Evolutionary conservation across 2,797 vertebrate genomes (phyloP).

Genomic region (Cichlasoma orientale): DNA sequence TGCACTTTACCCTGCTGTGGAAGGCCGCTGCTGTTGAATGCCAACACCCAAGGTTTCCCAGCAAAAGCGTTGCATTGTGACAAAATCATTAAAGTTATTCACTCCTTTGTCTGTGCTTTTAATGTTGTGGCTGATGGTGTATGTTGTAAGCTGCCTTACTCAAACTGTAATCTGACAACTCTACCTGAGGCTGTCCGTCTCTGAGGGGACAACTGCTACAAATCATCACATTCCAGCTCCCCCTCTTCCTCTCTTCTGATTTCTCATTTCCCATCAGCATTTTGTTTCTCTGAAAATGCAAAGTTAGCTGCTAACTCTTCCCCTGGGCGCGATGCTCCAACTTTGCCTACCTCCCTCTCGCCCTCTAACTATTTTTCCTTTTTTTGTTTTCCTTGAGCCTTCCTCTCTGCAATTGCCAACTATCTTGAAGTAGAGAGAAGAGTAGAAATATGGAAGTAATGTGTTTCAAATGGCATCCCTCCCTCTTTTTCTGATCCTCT

Average conservation of each 20-base stretch:
- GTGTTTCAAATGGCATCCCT: slow-evolving; percentile 52
- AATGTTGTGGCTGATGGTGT: neutral
- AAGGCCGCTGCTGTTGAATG: neutral
- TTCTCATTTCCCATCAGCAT: slow-evolving; percentile 57
- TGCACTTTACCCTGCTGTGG: neutral
- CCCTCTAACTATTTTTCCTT: slow-evolving; percentile 12
- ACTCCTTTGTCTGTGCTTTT: neutral
- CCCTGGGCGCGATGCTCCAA: slow-evolving; percentile 19
- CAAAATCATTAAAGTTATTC: neutral
- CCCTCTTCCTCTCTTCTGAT: slow-evolving; percentile 14
- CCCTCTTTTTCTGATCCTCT: slow-evolving; percentile 31
- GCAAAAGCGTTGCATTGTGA: neutral
- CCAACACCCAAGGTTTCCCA: neutral
- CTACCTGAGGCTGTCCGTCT: slow-evolving; percentile 46
- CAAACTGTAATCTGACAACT: slow-evolving; percentile 46
- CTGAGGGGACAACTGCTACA: slow-evolving; percentile 38
- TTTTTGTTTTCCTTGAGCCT: slow-evolving; percentile 14
- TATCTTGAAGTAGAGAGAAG: slow-evolving; percentile 18
- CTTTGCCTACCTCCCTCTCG: slow-evolving; percentile 2
- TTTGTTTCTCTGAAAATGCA: slow-evolving; percentile 64
- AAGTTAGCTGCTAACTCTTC: slow-evolving; percentile 58
- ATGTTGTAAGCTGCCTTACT: slow-evolving; percentile 15
- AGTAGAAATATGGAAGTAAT: slow-evolving; percentile 16
- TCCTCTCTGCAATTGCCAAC: slow-evolving; percentile 30
- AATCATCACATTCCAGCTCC: slow-evolving; percentile 42